Evolutionary conservation across 2,797 vertebrate species (phyloP), one percentile per base, ranked within the genome.

Genomic region (Gephyroberyx darwinii): DNA sequence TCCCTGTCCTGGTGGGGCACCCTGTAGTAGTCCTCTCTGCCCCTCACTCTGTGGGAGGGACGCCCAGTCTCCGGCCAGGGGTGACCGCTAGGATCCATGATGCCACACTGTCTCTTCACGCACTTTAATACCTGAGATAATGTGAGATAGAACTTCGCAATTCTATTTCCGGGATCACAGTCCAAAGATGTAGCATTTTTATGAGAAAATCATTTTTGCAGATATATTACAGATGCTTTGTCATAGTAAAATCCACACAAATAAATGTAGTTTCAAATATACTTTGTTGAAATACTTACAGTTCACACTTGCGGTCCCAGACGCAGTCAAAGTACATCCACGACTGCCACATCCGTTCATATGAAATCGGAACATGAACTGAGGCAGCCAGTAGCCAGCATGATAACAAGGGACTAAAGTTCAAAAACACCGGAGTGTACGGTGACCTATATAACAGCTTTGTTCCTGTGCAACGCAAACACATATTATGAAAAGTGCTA

Each of bases 281-380:
- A 6, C 19, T 39, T 50, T 61, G 33, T 73, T 74, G 56, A 0
- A 43, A 5, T 74, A 75, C 75, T 83, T 33, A 77, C 86, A 65
- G 72, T 48, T 86, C 26, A 71, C 31, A 58, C 37, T 9, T 64
- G 43, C 39, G 41, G 31, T 70, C 48, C 65, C 63, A 64, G 52
- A 74, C 8, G 8, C 60, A 87, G 85, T 81, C 92, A 92, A 92
- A 92, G 92, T 92, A 19, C 91, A 89, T 41, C 19, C 50, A 61
- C 13, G n/a, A 57, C 73, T 90, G 89, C 92, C 92, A 93, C 91
- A 93, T 93, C 89, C 87, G 71, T 76, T 72, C 75, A 76, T 30
- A 65, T 53, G 66, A 60, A 78, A 69, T 60, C 65, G 73, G 56
- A 84, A 71, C 77, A 64, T 39, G 56, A 52, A 57, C 55, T 57